A percentile compares a stretch with the other conserved stretches of the same genome.
Evolutionary conservation across 2,113 vertebrate genomes (phyloP).

Genomic region (Tricholaema leucomelas): DNA sequence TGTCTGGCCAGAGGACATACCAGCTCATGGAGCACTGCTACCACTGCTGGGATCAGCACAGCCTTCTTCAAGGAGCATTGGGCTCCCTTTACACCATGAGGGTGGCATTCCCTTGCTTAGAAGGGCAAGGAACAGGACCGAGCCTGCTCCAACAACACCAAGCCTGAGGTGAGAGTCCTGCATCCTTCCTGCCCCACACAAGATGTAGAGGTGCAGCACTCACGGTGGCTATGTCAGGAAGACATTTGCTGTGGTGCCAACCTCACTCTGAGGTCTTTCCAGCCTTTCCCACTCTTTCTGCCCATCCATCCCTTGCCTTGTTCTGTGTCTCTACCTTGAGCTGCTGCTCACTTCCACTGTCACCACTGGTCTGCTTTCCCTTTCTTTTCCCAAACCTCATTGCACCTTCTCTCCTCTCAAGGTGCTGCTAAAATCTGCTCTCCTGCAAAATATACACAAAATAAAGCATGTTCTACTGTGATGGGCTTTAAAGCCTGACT

Average conservation of each 20-base stretch:
- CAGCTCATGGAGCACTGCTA: neutral
- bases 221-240: accelerated
- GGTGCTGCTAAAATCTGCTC: neutral
- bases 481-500: neutral
- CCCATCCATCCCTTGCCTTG: neutral
- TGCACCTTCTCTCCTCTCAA: neutral
- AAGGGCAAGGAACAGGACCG: neutral
- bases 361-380: neutral
- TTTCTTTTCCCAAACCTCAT: neutral
- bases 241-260: neutral
- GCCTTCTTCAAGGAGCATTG: neutral
- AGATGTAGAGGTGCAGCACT: accelerated
- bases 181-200: neutral
- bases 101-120: accelerated
- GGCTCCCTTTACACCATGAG: neutral
- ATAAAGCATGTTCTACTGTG: neutral
- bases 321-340: neutral
- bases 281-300: neutral
- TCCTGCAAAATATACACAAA: neutral
- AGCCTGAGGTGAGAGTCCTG: neutral
- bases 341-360: neutral
- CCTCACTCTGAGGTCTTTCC: neutral
- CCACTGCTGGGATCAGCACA: accelerated
- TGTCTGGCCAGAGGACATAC: neutral
- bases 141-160: too few relatives aligned